These are phyloP conservation scores for Dufourea novaeangliae DNA, from an alignment of 1,140 invertebrate genomes.

Conservation along the genomic window DNA sequence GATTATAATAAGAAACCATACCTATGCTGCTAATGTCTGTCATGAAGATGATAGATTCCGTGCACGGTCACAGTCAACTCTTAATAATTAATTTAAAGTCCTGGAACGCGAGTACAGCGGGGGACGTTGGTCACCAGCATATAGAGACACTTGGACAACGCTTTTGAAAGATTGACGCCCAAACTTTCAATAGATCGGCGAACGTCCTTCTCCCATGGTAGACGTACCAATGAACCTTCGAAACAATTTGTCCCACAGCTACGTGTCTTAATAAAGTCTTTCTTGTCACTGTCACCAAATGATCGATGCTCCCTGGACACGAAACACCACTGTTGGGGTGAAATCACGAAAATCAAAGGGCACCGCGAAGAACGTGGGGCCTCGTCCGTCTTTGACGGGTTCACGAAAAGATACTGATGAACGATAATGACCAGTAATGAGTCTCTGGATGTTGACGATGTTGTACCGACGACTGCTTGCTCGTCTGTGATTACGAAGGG, in stretches of 20 bases:
- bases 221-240: too few species aligned
- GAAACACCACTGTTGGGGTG: neutral
- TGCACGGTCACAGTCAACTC: conserved; percentile 11
- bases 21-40: conserved; percentile 55
- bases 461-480: conserved; percentile 46
- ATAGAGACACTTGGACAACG: neutral
- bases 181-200: neutral
- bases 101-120: neutral
- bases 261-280: too few species aligned
- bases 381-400: neutral
- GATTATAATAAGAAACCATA: conserved; percentile 70
- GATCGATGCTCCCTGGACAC: neutral
- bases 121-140: neutral
- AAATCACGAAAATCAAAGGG: neutral
- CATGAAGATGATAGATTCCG: neutral
- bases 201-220: too few species aligned
- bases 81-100: neutral
- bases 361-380: too few species aligned
- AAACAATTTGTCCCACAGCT: too few species aligned
- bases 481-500: conserved; percentile 30
- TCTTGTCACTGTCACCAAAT: neutral
- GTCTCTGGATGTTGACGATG: conserved; percentile 26
- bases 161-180: too few species aligned
- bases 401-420: neutral
- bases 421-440: neutral